Evolutionary conservation across 1,140 invertebrate genomes (phyloP), one percentile per base, ranked within the genome.

Genomic region (Panagrolaimus sp.): DNA sequence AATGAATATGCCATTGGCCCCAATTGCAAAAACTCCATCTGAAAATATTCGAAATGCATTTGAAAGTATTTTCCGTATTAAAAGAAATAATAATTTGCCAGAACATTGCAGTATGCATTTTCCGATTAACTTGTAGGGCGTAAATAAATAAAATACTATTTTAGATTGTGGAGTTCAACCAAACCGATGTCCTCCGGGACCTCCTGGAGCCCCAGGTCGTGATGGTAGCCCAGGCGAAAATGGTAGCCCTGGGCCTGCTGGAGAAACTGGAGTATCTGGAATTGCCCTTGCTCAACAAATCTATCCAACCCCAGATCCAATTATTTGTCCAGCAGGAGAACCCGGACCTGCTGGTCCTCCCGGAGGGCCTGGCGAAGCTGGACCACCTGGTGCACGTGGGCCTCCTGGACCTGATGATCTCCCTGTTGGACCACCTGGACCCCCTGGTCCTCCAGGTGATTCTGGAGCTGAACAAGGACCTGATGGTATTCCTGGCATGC

Each of bases 111-210:
- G 32, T 38, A 38, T 38, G 32, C 32, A 38, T 38, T 38, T 38
- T 38, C n/a, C n/a, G n/a, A n/a, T n/a, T n/a, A n/a, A n/a, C n/a
- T n/a, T n/a, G n/a, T n/a, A n/a, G n/a, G n/a, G n/a, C 32, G 7
- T 38, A 7, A 38, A 2, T 38, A 38, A 38, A 4, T 38, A 38
- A 38, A 38, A 2, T 38, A n/a, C n/a, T n/a, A n/a, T 38, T 38
- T 38, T 38, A 38, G 32, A 38, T 10, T 68, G 67, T 46, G n/a
- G 58, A 15, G 26, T 32, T n/a, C 55, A 17, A 62, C 67, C 68
- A 10, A 69, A 69, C 15, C 15, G 58, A 28, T 69, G 68, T 24
- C 68, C 68, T 43, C 68, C 68, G 8, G 68, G 68, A 43, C 68
- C 68, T 0, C 62, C 26, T 17, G 68, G 68, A 14, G 10, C 68